These are phyloP conservation scores for Hippasteria phrygiana DNA, from an alignment of 53 echinoderm and acorn worm genomes.

Conservation along the genomic window DNA sequence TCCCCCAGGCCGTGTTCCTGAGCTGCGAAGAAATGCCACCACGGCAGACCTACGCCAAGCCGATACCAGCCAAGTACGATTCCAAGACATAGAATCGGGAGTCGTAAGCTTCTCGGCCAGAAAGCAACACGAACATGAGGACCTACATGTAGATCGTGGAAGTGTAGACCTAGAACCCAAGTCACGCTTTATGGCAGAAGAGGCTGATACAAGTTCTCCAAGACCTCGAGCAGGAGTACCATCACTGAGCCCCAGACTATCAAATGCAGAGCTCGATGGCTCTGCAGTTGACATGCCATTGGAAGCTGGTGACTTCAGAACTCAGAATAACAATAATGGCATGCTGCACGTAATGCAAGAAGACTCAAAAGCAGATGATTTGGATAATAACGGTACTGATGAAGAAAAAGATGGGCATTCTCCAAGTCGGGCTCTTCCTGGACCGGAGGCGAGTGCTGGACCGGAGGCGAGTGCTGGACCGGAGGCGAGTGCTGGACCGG, in stretches of 20 bases:
- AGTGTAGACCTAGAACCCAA: neutral
- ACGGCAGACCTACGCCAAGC: neutral
- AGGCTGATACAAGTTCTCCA: neutral
- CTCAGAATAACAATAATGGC: neutral
- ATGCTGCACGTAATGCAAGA: neutral
- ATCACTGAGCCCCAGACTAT: neutral
- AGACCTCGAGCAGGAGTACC: neutral
- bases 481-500: neutral
- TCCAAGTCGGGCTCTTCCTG: neutral
- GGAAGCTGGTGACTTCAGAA: no score
- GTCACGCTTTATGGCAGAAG: neutral
- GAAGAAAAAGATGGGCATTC: neutral
- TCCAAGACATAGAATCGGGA: neutral
- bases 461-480: neutral
- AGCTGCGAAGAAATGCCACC: neutral
- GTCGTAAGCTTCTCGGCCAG: constrained; percentile 4
- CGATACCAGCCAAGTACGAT: neutral
- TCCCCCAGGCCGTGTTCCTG: neutral
- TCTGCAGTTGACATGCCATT: neutral
- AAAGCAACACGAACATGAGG: neutral
- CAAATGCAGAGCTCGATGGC: neutral
- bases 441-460: neutral
- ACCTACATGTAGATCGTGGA: neutral
- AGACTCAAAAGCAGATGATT: neutral
- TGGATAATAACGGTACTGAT: constrained; percentile 24